Conservation (phyloP, 2,888 invertebrate species). For the Meloe dianella region DNA sequence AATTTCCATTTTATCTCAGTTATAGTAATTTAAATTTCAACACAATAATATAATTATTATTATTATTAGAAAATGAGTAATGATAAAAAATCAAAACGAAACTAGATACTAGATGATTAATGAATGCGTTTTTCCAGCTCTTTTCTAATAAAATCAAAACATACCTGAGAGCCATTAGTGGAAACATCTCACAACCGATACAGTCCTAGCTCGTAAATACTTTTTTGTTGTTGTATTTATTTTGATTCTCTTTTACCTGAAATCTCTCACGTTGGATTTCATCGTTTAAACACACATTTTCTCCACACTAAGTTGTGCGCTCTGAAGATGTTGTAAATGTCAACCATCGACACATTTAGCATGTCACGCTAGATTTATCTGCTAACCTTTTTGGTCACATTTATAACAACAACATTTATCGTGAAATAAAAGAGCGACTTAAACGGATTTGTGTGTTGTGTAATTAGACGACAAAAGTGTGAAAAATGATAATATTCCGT, state of each 20-base stretch:
- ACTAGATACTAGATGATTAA: not conserved
- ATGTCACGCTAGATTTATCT: slow-evolving; percentile 20
- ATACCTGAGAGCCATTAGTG: slow-evolving; percentile 20
- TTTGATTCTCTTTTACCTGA: slow-evolving; percentile 1
- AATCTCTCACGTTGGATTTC: slow-evolving; percentile 8
- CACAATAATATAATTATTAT: not conserved
- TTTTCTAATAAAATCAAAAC: not conserved
- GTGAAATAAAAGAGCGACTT: not conserved
- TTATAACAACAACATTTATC: slow-evolving; percentile 14
- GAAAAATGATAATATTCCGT: not conserved
- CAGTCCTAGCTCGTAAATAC: slow-evolving; percentile 28
- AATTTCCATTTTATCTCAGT: not conserved
- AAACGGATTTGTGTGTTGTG: not conserved
- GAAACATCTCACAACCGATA: slow-evolving; percentile 21
- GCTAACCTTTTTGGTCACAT: slow-evolving; percentile 20
- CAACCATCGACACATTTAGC: slow-evolving; percentile 25
- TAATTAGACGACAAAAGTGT: not conserved
- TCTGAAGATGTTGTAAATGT: slow-evolving; percentile 26
- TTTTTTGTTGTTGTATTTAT: slow-evolving; percentile 6
- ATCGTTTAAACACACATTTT: not conserved
- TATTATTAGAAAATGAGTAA: slow-evolving; percentile 1
- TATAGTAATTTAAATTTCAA: slow-evolving; percentile 7
- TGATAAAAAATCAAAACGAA: not conserved
- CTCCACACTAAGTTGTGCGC: not conserved
- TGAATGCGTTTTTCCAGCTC: not conserved